Evolutionary conservation across 2,797 vertebrate species (phyloP).

Genomic region (Sebastes umbrosus): DNA sequence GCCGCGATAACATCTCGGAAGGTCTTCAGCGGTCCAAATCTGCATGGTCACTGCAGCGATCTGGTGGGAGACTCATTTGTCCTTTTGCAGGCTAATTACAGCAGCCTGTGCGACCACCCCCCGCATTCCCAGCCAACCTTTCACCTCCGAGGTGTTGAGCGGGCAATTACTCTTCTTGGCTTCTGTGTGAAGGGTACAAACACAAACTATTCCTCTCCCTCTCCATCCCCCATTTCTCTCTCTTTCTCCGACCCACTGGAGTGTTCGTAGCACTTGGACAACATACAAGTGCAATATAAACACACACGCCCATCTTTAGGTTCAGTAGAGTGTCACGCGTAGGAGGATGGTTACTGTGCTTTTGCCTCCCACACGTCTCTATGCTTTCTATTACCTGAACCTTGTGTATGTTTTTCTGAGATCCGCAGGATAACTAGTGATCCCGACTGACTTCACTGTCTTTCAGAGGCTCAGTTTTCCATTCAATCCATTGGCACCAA

Average conservation of each 20-base stretch:
- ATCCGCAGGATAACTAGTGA: not conserved
- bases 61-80: constrained; percentile 66
- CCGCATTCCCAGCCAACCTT: constrained; percentile 73
- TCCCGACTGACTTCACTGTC: not conserved
- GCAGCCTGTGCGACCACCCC: constrained; percentile 73
- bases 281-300: constrained; percentile 39
- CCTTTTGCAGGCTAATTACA: constrained; percentile 71
- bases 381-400: not conserved
- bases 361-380: constrained; percentile 27
- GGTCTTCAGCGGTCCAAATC: constrained; percentile 43
- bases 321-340: constrained; percentile 36
- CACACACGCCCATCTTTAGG: constrained; percentile 28
- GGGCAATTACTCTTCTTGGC: constrained; percentile 82
- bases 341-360: constrained; percentile 23
- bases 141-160: constrained; percentile 81
- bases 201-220: constrained; percentile 54
- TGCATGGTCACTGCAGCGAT: constrained; percentile 29
- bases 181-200: constrained; percentile 75
- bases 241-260: not conserved
- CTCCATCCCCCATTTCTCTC: constrained; percentile 22
- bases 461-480: not conserved
- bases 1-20: constrained; percentile 44
- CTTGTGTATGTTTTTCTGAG: not conserved
- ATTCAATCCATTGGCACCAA: not conserved
- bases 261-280: constrained; percentile 24